Evolutionary conservation across 1,140 invertebrate genomes (phyloP).

Genomic region (Neodiprion lecontei): DNA sequence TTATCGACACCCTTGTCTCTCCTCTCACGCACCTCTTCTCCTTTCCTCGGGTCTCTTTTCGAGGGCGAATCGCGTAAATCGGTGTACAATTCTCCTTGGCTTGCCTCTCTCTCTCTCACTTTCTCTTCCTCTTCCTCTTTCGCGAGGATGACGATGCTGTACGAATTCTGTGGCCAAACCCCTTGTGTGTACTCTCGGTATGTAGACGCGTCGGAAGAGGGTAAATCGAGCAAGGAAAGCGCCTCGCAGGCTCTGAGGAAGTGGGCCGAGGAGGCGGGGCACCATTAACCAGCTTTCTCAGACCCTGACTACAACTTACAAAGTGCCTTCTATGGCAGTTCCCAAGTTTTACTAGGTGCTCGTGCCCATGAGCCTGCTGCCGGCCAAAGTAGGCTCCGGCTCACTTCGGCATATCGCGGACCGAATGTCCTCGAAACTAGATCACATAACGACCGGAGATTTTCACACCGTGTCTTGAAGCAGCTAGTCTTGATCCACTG

Average conservation of each 20-base stretch:
- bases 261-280: not conserved
- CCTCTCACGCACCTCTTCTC: too few relatives aligned
- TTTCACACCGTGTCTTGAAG: too few relatives aligned
- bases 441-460: constrained; percentile 30
- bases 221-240: not conserved
- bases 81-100: too few relatives aligned
- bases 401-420: constrained; percentile 27
- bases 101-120: too few relatives aligned
- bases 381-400: not conserved
- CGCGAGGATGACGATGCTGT: too few relatives aligned
- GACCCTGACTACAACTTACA: constrained; percentile 23
- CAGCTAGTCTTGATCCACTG: constrained; percentile 12
- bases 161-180: too few relatives aligned
- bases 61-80: too few relatives aligned
- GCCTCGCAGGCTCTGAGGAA: not conserved
- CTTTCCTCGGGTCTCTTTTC: too few relatives aligned
- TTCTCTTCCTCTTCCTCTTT: too few relatives aligned
- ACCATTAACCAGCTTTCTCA: not conserved
- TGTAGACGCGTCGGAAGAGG: not conserved
- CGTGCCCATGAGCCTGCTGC: constrained; percentile 9
- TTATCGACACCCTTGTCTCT: too few relatives aligned
- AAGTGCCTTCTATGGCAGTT: constrained; percentile 32
- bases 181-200: too few relatives aligned
- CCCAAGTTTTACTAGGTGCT: constrained; percentile 31
- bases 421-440: constrained; percentile 35